phyloP scores from a whole-genome alignment of 2,113 vertebrate genomes.

The Hemichromis elongatus region DNA sequence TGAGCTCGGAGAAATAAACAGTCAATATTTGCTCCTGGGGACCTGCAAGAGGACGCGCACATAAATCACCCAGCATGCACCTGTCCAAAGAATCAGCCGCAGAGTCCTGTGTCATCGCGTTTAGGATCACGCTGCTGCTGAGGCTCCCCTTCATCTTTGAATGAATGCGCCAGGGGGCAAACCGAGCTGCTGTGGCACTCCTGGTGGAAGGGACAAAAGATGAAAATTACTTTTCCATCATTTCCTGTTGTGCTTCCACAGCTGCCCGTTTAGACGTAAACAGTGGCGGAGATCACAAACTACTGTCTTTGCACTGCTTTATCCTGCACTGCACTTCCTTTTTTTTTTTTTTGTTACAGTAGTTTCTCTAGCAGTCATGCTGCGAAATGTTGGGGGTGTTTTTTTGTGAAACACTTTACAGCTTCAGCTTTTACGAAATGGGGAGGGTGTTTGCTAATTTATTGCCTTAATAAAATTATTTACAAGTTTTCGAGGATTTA shows the following conservation, averaged over 20 bases:
- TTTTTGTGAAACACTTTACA: background rate
- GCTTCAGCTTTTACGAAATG: background rate
- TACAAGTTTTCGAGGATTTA: background rate
- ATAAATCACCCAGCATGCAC: slow-evolving; percentile 79
- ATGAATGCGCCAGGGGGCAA: slow-evolving; percentile 64
- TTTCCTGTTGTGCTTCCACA: slow-evolving; percentile 20
- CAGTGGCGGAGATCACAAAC: slow-evolving; percentile 11
- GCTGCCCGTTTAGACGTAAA: slow-evolving; percentile 11
- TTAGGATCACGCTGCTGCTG: slow-evolving; percentile 64
- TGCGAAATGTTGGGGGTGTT: no score
- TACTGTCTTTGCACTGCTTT: slow-evolving; percentile 4
- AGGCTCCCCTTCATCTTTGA: slow-evolving; percentile 61
- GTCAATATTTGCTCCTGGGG: slow-evolving; percentile 76
- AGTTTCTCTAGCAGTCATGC: background rate
- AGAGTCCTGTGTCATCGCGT: slow-evolving; percentile 73
- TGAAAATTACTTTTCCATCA: slow-evolving; percentile 58
- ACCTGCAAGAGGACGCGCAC: slow-evolving; percentile 59
- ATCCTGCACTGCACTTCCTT: background rate
- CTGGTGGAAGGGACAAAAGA: slow-evolving; percentile 5
- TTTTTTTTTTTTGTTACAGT: background rate
- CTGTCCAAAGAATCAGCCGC: slow-evolving; percentile 71
- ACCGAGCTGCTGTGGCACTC: slow-evolving; percentile 18
- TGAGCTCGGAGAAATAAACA: slow-evolving; percentile 74
- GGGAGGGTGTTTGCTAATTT: background rate
- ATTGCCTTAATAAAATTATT: background rate